A percentile compares a stretch with the other conserved stretches of the same genome.
Evolutionary conservation across 2,888 invertebrate species (phyloP).

Genomic region (Drosophila eohydei): DNA sequence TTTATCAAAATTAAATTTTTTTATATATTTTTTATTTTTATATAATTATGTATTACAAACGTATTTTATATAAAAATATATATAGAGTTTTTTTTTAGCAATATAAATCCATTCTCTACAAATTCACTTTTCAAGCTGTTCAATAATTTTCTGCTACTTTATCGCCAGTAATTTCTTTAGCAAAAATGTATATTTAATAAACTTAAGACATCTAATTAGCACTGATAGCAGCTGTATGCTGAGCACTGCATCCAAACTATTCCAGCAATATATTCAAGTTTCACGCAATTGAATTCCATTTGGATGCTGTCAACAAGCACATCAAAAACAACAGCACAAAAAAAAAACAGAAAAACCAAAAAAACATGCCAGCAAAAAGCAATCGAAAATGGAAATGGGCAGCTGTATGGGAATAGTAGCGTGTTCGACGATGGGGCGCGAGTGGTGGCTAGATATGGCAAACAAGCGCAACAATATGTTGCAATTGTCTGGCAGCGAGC

Average conservation of each 20-base stretch:
- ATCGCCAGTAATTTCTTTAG: background rate
- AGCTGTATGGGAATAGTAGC: slow-evolving; percentile 14
- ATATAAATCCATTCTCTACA: background rate
- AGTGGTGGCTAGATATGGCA: slow-evolving; percentile 19
- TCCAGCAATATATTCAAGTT: slow-evolving; percentile 17
- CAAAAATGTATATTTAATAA: background rate
- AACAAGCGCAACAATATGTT: slow-evolving; percentile 70
- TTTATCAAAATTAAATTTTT: too few relatives aligned
- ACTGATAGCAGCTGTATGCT: background rate
- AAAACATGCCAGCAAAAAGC: slow-evolving; percentile 27
- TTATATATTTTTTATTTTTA: too few relatives aligned
- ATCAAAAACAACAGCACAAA: slow-evolving; percentile 31
- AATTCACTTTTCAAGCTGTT: background rate
- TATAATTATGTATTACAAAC: too few relatives aligned
- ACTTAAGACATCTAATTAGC: slow-evolving; percentile 5
- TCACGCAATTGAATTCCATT: slow-evolving; percentile 52
- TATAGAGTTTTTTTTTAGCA: too few relatives aligned
- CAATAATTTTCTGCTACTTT: background rate
- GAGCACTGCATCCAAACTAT: background rate
- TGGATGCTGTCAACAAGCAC: slow-evolving; percentile 54
- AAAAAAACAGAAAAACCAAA: slow-evolving; percentile 15
- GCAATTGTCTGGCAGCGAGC: slow-evolving; percentile 60
- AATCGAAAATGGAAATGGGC: slow-evolving; percentile 56
- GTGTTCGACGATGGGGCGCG: background rate
- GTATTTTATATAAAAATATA: too few relatives aligned